Evolutionary conservation across 2,888 invertebrate species (phyloP).

Genomic region (Amphiduros pacificus): DNA sequence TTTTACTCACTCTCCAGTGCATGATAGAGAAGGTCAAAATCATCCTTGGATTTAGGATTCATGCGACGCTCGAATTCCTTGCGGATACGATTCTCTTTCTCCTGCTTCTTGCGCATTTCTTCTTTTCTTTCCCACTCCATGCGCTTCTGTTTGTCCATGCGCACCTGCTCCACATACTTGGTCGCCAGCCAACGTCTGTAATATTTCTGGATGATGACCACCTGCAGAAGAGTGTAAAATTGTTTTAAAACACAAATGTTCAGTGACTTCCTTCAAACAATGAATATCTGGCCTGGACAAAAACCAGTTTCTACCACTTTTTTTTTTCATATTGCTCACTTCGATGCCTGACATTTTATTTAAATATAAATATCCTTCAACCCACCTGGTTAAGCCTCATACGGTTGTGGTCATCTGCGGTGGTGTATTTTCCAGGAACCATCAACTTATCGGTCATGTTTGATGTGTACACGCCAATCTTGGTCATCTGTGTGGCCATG

Average conservation of each 20-base stretch:
- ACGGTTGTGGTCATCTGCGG: slow-evolving; percentile 53
- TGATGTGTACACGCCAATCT: slow-evolving; percentile 57
- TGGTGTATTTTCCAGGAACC: slow-evolving; percentile 53
- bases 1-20: slow-evolving; percentile 56
- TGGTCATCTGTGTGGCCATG: slow-evolving; percentile 60
- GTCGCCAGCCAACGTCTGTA: slow-evolving; percentile 59
- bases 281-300: no score
- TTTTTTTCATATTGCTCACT: background rate
- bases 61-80: slow-evolving; percentile 57
- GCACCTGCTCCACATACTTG: slow-evolving; percentile 50
- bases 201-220: slow-evolving; percentile 58
- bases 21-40: slow-evolving; percentile 59
- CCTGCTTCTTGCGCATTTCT: slow-evolving; percentile 51
- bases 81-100: slow-evolving; percentile 56
- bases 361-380: background rate
- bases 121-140: slow-evolving; percentile 56
- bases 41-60: slow-evolving; percentile 59
- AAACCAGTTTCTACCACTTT: background rate
- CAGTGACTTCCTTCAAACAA: no score
- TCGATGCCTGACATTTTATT: background rate
- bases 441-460: slow-evolving; percentile 54
- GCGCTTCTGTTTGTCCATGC: slow-evolving; percentile 48
- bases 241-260: no score
- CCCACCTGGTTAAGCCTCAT: slow-evolving; percentile 41
- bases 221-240: slow-evolving; percentile 39